Evolutionary conservation across 2,113 vertebrate species (phyloP), one percentile per base, ranked within the genome.

Genomic region (Diadophis punctatus): DNA sequence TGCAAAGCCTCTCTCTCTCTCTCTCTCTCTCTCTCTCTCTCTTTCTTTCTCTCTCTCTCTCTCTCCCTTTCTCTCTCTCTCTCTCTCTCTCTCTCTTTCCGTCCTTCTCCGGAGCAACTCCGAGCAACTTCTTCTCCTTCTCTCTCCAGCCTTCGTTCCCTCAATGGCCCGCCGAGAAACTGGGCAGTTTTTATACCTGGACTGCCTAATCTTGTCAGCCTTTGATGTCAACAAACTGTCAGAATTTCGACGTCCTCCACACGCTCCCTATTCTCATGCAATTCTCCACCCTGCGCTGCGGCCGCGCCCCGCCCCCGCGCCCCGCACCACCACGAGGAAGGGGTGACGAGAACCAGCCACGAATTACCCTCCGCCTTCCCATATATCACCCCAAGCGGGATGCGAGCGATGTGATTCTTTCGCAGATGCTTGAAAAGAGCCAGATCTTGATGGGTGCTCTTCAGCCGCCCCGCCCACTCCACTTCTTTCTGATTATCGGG

Each of bases 231-330:
- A 91, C 87, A 94, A 96, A 96, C 96, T 97, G 93, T 97, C 98
- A 98, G 98, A 97, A 97, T 97, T 97, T 98, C 97, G 97, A 96
- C 97, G 96, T 94, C 74, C 92, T 93, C 96, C 96, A 91, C 96
- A 89, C 46, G 93, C 63, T 63, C 74, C 74, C 87, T 89, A 94
- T 96, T 96, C 93, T 93, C 95, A 96, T 95, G 94, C 93, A 95
- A 2, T 11, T 96, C 95, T 95, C 95, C 68, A 14, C 90, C 2
- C 23, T 48, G 68, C n/a, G 34, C 68, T 20, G 16, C 52, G 20
- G 10, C 43, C 3, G 4, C 22, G 0, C 11, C 93, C 80, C 48
- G 48, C 48, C 43, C 22, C 22, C 5, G 14, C 16, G 39, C 53
- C 16, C 46, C 5, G 12, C 93, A 89, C 56, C 88, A 8, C 80